Evolutionary conservation across 92 coral and sea anemone species (phyloP).

Genomic region (Palythoa caribaeorum): DNA sequence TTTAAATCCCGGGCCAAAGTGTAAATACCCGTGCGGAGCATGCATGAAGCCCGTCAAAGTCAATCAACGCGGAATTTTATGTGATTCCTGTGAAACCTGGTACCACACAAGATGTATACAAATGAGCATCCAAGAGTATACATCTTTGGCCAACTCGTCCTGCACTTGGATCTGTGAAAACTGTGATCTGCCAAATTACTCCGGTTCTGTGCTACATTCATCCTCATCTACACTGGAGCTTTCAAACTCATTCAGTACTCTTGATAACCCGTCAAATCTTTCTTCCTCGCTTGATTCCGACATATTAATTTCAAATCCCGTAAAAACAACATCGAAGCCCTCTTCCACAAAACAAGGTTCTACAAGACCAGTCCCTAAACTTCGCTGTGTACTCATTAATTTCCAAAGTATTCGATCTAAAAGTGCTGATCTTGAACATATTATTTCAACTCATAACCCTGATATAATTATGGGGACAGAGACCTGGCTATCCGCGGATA

Average conservation of each 20-base stretch:
- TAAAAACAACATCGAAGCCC: conserved; percentile 37
- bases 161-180: conserved; percentile 42
- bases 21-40: conserved; percentile 46
- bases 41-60: conserved; percentile 50
- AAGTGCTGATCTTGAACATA: conserved; percentile 55
- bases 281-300: conserved; percentile 32
- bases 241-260: conserved; percentile 39
- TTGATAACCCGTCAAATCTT: conserved; percentile 32
- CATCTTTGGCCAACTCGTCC: conserved; percentile 40
- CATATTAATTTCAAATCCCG: conserved; percentile 33
- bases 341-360: conserved; percentile 38
- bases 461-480: conserved; percentile 57
- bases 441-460: conserved; percentile 49
- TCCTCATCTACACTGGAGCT: conserved; percentile 40
- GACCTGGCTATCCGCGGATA: conserved; percentile 52
- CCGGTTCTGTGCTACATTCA: conserved; percentile 29
- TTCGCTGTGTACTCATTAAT: conserved; percentile 58
- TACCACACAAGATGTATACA: conserved; percentile 23
- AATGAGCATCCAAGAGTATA: conserved; percentile 20
- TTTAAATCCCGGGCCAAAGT: conserved; percentile 52
- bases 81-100: conserved; percentile 47
- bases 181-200: conserved; percentile 43
- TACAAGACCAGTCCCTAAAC: conserved; percentile 41
- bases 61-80: conserved; percentile 31
- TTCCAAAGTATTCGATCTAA: conserved; percentile 53